A percentile compares a stretch with the other conserved stretches of the same genome.
Evolutionary conservation across 2,113 vertebrate genomes (phyloP).

Genomic region (Notothenia rossii): DNA sequence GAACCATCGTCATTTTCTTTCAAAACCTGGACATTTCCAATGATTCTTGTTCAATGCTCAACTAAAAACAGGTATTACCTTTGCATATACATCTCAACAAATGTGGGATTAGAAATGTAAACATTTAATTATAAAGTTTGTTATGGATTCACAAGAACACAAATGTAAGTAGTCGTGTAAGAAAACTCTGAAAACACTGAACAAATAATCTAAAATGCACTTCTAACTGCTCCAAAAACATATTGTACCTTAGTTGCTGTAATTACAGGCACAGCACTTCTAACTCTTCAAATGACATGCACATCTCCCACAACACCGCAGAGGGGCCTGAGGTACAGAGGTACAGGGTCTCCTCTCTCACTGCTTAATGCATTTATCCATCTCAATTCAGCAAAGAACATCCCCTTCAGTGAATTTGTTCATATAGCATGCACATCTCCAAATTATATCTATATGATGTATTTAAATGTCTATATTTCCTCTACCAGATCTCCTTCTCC

Average conservation of each 20-base stretch:
- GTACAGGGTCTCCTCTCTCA: conserved; percentile 12
- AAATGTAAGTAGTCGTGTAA: neutral
- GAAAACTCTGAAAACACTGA: neutral
- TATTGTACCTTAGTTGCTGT: neutral
- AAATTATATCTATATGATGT: conserved; percentile 30
- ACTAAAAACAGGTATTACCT: neutral
- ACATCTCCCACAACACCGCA: conserved; percentile 3
- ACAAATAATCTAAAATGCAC: neutral
- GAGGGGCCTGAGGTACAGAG: neutral
- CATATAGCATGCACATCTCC: conserved; percentile 36
- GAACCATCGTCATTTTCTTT: neutral
- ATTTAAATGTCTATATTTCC: conserved; percentile 6
- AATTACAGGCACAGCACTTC: neutral
- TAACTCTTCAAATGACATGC: neutral
- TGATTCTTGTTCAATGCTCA: neutral
- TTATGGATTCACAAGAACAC: neutral
- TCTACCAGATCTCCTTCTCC: neutral
- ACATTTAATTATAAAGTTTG: neutral
- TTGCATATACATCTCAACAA: neutral
- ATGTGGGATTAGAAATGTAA: neutral
- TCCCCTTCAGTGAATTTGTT: conserved; percentile 25
- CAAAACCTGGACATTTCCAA: neutral
- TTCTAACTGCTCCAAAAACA: too few relatives aligned
- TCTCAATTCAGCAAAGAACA: conserved; percentile 35
- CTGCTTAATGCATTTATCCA: conserved; percentile 38